Percentiles rank a stretch among this genome's conserved stretches.
phyloP scores from a whole-genome alignment of 2,888 invertebrate genomes.

The Nomada ruficornis region DNA sequence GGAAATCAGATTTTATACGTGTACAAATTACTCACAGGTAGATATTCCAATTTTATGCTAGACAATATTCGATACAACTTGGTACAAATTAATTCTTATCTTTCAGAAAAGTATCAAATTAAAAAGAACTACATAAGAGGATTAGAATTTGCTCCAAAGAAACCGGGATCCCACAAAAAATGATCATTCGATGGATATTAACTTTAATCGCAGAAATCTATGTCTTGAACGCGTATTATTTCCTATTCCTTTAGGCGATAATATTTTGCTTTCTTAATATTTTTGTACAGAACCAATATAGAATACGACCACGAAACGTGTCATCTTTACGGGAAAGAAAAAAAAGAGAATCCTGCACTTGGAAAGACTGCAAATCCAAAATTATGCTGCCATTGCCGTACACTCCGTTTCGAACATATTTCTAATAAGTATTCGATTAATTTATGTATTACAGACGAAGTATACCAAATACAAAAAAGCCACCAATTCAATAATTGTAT shows the following conservation, averaged over 20 bases:
- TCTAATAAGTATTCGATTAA: not conserved
- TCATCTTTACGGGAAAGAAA: not conserved
- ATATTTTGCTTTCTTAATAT: not conserved
- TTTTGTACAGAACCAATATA: constrained; percentile 8
- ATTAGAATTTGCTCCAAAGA: constrained; percentile 90
- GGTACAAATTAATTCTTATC: constrained; percentile 78
- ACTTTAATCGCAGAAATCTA: not conserved
- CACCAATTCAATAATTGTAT: not conserved
- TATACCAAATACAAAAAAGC: not conserved
- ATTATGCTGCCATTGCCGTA: not conserved
- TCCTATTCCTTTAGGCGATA: not conserved
- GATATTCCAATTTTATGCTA: constrained; percentile 13
- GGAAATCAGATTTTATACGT: constrained; percentile 93
- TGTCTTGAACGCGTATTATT: not conserved
- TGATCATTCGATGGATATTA: constrained; percentile 4
- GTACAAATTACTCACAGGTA: constrained; percentile 85
- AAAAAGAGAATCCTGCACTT: not conserved
- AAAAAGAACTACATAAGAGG: constrained; percentile 91
- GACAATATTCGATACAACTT: not conserved
- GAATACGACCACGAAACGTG: not conserved
- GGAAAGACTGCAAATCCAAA: constrained; percentile 8
- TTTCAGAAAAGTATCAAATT: constrained; percentile 91
- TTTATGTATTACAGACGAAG: constrained; percentile 1
- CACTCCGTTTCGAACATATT: constrained; percentile 8
- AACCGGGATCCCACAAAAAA: constrained; percentile 82